Conservation (phyloP, 2,888 invertebrate genomes). For the Eumacrocentrus americanus region DNA sequence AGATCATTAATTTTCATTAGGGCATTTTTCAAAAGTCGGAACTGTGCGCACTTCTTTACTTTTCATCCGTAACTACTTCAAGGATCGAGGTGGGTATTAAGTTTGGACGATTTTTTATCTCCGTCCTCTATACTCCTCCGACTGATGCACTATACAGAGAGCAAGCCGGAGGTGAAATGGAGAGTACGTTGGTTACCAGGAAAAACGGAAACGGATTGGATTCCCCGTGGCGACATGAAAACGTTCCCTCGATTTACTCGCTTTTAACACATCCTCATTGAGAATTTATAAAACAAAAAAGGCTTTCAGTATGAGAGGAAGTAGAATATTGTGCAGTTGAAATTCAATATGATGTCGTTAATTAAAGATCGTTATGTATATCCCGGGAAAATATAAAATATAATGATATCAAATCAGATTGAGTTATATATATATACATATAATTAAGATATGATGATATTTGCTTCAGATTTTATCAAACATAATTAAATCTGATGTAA, state of each 20-base stretch:
- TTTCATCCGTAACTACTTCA: constrained; percentile 32
- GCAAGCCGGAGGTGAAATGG: constrained; percentile 4
- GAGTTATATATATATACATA: too few relatives aligned
- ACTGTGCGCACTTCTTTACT: constrained; percentile 26
- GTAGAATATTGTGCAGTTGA: not conserved
- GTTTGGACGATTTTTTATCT: constrained; percentile 6
- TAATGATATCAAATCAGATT: too few relatives aligned
- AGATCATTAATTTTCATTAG: constrained; percentile 56
- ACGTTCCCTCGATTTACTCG: constrained; percentile 25
- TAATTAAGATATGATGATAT: too few relatives aligned
- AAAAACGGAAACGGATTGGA: constrained; percentile 30
- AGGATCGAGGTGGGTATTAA: constrained; percentile 12
- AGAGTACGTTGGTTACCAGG: constrained; percentile 25
- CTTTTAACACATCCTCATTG: constrained; percentile 15
- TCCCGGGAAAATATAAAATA: too few relatives aligned
- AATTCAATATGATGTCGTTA: not conserved
- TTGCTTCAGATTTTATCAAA: too few relatives aligned
- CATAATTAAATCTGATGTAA: too few relatives aligned
- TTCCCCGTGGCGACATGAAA: constrained; percentile 21
- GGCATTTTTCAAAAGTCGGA: constrained; percentile 50
- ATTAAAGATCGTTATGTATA: constrained; percentile 2
- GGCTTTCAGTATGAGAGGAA: not conserved
- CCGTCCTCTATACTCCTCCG: constrained; percentile 10
- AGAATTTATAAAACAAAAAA: constrained; percentile 21
- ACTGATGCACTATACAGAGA: too few relatives aligned